Evolutionary conservation across 1,140 invertebrate species (phyloP).

Genomic region (Chironomus tepperi): DNA sequence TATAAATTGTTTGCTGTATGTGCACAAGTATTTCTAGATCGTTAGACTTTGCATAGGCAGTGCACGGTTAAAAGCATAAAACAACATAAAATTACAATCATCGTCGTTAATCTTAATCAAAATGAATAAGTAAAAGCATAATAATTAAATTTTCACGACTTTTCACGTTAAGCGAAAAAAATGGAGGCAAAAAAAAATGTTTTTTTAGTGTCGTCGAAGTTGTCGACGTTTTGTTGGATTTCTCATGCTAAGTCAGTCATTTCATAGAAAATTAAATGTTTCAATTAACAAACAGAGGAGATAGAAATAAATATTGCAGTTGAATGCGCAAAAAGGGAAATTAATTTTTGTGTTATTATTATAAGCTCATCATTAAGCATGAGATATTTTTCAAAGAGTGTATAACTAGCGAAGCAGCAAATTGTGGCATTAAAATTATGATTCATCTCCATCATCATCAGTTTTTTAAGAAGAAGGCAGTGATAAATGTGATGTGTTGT

Average conservation of each 20-base stretch:
- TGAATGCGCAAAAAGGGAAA: too few relatives aligned
- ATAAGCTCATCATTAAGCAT: too few relatives aligned
- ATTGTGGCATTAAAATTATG: too few relatives aligned
- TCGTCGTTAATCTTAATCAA: conserved; percentile 13
- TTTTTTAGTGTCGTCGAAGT: background rate
- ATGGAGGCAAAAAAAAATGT: background rate
- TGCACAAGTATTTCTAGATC: background rate
- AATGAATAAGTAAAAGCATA: conserved; percentile 14
- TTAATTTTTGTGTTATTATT: too few relatives aligned
- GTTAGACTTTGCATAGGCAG: background rate
- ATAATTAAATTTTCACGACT: conserved; percentile 10
- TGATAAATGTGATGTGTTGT: too few relatives aligned
- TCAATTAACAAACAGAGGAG: background rate
- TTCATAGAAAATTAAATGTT: background rate
- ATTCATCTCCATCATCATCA: too few relatives aligned
- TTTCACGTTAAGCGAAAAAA: background rate
- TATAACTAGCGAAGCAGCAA: too few relatives aligned
- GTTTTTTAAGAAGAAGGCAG: too few relatives aligned
- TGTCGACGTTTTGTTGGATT: background rate
- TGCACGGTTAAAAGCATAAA: background rate
- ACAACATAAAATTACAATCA: background rate
- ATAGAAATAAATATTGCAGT: too few relatives aligned
- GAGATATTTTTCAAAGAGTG: too few relatives aligned
- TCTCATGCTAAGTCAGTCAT: background rate
- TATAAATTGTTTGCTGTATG: background rate